Evolutionary conservation across 2,888 invertebrate species (phyloP).

Genomic region (Sialis lutaria): DNA sequence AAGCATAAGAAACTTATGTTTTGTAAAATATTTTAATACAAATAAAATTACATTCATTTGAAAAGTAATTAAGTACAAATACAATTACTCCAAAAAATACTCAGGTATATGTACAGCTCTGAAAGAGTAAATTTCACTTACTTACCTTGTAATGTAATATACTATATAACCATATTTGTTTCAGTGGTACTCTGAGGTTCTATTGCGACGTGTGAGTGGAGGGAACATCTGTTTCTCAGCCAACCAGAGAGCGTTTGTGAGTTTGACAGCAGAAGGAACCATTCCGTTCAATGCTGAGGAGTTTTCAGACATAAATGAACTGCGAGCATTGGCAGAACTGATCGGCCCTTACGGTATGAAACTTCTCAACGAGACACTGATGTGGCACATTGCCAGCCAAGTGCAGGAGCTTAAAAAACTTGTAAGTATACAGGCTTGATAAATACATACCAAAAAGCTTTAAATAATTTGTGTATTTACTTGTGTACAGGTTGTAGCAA

Average conservation of each 20-base stretch:
- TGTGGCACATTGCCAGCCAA: constrained; percentile 98
- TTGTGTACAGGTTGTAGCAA: constrained; percentile 39
- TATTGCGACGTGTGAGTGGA: constrained; percentile 79
- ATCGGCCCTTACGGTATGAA: constrained; percentile 99
- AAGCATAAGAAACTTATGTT: no score
- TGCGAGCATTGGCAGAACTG: constrained; percentile 85
- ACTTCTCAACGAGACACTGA: constrained; percentile 84
- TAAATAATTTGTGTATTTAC: no score
- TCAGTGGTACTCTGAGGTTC: constrained; percentile 46
- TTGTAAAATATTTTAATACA: no score
- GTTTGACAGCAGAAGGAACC: constrained; percentile 76
- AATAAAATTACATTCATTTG: no score
- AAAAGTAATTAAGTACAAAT: no score
- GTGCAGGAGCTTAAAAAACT: constrained; percentile 89
- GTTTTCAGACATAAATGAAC: constrained; percentile 90
- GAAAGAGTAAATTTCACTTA: constrained; percentile 29
- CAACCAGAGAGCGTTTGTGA: constrained; percentile 92
- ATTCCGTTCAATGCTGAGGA: constrained; percentile 96
- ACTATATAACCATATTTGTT: background rate
- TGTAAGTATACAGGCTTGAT: constrained; percentile 19
- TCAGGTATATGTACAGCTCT: constrained; percentile 43
- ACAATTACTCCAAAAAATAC: no score
- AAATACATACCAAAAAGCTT: no score
- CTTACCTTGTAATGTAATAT: no score
- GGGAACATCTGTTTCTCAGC: constrained; percentile 95